Conservation (phyloP, 2,888 invertebrate species). For the Ornithoptera priamus region DNA sequence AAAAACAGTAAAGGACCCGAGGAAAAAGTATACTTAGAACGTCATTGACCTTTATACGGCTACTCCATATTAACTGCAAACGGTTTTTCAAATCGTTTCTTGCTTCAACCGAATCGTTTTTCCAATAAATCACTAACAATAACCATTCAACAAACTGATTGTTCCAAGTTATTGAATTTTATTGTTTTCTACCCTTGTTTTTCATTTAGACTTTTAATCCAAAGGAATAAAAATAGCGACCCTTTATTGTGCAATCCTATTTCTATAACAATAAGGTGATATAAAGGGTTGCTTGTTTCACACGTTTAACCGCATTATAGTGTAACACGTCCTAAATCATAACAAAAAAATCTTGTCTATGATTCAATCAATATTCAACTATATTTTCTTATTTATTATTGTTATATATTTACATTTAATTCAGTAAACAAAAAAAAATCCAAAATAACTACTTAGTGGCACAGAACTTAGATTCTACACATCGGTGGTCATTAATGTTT, state of each 20-base stretch:
- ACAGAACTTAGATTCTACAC: no score
- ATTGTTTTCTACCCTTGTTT: background rate
- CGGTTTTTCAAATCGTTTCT: background rate
- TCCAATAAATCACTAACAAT: constrained; percentile 16
- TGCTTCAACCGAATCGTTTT: background rate
- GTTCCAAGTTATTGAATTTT: constrained; percentile 13
- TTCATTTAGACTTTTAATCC: background rate
- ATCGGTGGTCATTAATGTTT: no score
- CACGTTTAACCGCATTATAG: background rate
- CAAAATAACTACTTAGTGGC: no score
- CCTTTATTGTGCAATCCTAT: background rate
- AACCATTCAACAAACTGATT: constrained; percentile 11
- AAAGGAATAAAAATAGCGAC: background rate
- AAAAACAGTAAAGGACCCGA: no score
- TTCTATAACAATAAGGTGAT: background rate
- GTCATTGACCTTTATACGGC: background rate
- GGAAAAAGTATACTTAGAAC: background rate
- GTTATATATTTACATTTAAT: no score
- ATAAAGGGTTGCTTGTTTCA: background rate
- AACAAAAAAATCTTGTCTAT: no score
- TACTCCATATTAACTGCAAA: background rate
- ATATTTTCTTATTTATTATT: no score
- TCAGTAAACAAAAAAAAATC: no score
- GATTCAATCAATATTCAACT: no score
- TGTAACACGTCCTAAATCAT: background rate